Evolutionary conservation across 2,888 invertebrate genomes (phyloP), one percentile per base, ranked within the genome.

Genomic region (Ophion slaviceki): DNA sequence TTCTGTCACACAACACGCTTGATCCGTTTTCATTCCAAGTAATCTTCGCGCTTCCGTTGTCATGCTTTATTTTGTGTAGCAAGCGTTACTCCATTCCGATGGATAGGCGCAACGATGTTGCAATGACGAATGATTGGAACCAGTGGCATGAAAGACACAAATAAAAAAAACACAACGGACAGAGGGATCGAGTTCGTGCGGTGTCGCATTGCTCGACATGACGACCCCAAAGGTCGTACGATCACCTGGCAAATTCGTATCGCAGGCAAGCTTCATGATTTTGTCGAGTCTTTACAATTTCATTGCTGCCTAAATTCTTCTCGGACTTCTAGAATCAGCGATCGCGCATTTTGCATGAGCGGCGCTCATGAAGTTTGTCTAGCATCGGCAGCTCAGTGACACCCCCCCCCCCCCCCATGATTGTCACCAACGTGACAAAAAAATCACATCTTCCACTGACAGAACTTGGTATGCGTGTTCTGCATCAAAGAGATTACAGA

Each of bases 11-110:
- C 53, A n/a, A n/a, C 47, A n/a, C 17, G 20, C 71, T 71, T 61
- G 82, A 82, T 82, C 80, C 79, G 76, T 82, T 76, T 86, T 68
- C 40, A 64, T 82, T 72, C 82, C 76, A 45, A 28, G 71, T 76
- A 64, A 86, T 86, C 80, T 67, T 36, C 17, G n/a, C 28, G 66
- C 28, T 72, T 45, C 72, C 47, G 45, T 6, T 45, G 45, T 40
- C 14, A 71, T 59, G 11, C 67, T 66, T 66, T 71, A 20, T 67
- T 61, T 67, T 74, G 64, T 40, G 17, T 47, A 47, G 2, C 45
- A 45, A 32, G 74, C 32, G 66, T 28, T 61, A 79, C 24, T 36
- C 53, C 45, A 24, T 72, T 72, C 67, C 64, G 17, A 14, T 45
- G 59, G 20, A 40, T 83, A 74, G 80, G 62, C 7, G 80, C 72